Percentiles rank a stretch among this genome's conserved stretches.
These are phyloP conservation scores for Chaetophractus vellerosus DNA, from an alignment of 2,797 vertebrate species.

Conservation along the genomic window DNA sequence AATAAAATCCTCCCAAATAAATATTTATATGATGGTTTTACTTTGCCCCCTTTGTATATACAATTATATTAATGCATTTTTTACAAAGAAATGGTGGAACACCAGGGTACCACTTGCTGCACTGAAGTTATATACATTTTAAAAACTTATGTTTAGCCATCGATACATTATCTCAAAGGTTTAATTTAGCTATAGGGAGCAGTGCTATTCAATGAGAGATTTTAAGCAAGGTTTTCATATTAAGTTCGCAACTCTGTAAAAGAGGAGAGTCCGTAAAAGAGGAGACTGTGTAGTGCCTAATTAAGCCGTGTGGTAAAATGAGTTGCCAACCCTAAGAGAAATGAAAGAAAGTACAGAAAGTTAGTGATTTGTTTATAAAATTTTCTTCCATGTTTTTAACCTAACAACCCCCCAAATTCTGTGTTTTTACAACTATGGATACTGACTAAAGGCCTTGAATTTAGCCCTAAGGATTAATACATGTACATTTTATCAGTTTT, in stretches of 20 bases:
- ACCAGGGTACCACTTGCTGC: neutral
- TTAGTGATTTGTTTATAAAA: slow-evolving; percentile 56
- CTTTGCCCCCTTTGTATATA: neutral
- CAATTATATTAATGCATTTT: neutral
- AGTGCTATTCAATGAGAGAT: neutral
- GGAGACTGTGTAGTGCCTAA: neutral
- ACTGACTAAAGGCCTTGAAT: neutral
- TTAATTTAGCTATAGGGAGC: slow-evolving; percentile 11
- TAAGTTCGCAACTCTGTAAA: slow-evolving; percentile 25
- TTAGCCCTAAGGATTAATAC: neutral
- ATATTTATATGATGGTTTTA: slow-evolving; percentile 56
- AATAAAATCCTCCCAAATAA: slow-evolving; percentile 67
- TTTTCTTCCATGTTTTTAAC: neutral
- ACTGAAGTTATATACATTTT: neutral
- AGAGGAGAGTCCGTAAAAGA: neutral
- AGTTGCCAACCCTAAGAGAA: neutral
- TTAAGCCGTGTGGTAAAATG: slow-evolving; percentile 37
- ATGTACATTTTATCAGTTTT: neutral
- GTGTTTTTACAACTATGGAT: neutral
- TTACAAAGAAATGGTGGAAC: neutral
- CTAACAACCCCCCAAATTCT: neutral
- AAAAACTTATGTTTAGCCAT: neutral
- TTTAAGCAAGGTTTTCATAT: neutral
- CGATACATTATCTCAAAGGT: slow-evolving; percentile 16
- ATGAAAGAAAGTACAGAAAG: neutral